Evolutionary conservation across 2,888 invertebrate species (phyloP).

Genomic region (Drosophila trichaetosa): DNA sequence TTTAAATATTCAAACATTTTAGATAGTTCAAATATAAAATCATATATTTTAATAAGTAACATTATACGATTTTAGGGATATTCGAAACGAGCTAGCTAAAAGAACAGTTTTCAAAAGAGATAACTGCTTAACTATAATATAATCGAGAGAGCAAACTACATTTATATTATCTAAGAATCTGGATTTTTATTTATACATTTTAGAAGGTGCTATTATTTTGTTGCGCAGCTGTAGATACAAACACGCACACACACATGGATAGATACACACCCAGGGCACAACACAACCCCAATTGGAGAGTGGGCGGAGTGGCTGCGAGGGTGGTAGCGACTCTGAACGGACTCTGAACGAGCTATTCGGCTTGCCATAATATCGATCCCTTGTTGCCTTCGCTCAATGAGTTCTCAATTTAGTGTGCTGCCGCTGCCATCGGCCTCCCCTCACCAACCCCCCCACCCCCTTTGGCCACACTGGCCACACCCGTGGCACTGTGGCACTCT

Average conservation of each 20-base stretch:
- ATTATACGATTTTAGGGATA: neutral
- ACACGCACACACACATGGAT: constrained; percentile 21
- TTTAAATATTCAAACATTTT: neutral
- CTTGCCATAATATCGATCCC: constrained; percentile 76
- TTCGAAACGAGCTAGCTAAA: neutral
- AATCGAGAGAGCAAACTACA: neutral
- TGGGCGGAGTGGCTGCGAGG: neutral
- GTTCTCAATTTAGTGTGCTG: constrained; percentile 72
- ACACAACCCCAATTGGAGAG: constrained; percentile 38
- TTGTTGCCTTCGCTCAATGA: constrained; percentile 78
- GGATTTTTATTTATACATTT: rapidly evolving
- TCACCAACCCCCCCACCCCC: neutral
- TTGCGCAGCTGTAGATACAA: neutral
- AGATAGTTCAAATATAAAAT: neutral
- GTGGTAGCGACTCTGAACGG: neutral
- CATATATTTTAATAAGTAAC: neutral
- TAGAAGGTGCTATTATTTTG: neutral
- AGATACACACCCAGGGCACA: constrained; percentile 15
- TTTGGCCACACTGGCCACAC: neutral
- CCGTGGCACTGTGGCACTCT: constrained; percentile 5
- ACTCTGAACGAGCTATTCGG: constrained; percentile 10
- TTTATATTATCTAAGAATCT: neutral
- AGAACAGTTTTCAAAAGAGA: neutral
- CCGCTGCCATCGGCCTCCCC: neutral
- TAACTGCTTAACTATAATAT: neutral